A percentile compares a stretch with the other conserved stretches of the same genome.
Evolutionary conservation across 2,797 vertebrate species (phyloP).

Genomic region (Acestrorhynchus altus): DNA sequence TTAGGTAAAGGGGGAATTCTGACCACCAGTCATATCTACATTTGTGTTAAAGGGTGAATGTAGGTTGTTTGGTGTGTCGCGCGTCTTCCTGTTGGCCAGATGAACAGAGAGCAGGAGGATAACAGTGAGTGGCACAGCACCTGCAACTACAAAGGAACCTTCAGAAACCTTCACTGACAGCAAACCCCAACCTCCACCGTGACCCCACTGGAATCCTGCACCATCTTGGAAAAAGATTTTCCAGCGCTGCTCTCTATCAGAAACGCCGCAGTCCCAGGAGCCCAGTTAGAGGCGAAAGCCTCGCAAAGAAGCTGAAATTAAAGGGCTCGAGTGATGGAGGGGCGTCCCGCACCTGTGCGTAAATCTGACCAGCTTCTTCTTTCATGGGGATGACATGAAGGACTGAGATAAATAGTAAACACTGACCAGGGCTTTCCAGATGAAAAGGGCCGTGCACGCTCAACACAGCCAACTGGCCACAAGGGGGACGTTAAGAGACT

Average conservation of each 20-base stretch:
- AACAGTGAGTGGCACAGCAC: slow-evolving; percentile 85
- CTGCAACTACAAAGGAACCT: slow-evolving; percentile 85
- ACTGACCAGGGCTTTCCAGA: slow-evolving; percentile 56
- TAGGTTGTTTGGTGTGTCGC: not conserved
- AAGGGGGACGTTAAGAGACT: slow-evolving; percentile 60
- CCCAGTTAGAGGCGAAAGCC: slow-evolving; percentile 64
- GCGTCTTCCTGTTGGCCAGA: slow-evolving; percentile 67
- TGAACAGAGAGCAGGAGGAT: slow-evolving; percentile 71
- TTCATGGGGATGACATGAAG: slow-evolving; percentile 69
- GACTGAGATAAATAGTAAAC: slow-evolving; percentile 69
- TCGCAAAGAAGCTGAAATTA: slow-evolving; percentile 70
- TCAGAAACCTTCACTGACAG: slow-evolving; percentile 79
- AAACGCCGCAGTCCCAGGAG: slow-evolving; percentile 64
- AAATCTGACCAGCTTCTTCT: slow-evolving; percentile 72
- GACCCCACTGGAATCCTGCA: slow-evolving; percentile 71
- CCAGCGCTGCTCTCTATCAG: slow-evolving; percentile 68
- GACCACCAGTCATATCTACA: not conserved
- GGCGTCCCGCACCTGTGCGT: slow-evolving; percentile 72
- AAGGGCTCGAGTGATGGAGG: slow-evolving; percentile 65
- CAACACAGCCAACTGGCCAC: slow-evolving; percentile 53
- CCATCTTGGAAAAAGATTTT: slow-evolving; percentile 82
- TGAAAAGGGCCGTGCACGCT: slow-evolving; percentile 52
- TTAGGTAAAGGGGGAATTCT: not conserved
- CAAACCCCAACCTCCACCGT: slow-evolving; percentile 71
- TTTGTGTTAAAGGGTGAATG: not conserved